These are phyloP conservation scores for Stictocephala bisonia DNA, from an alignment of 2,888 invertebrate genomes.

Conservation along the genomic window DNA sequence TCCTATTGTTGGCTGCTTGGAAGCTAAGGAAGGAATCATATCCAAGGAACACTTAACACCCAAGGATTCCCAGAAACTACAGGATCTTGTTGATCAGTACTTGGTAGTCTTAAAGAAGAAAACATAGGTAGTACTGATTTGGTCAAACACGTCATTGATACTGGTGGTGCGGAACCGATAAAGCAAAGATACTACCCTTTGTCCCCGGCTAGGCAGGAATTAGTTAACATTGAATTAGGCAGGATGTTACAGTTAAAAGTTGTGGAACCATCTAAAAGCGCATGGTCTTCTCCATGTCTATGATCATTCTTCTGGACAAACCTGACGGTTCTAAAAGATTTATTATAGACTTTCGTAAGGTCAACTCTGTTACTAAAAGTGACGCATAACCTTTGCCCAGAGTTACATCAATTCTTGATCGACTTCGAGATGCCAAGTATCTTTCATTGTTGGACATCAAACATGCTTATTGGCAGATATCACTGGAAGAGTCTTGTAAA, in stretches of 20 bases:
- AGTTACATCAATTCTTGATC: slow-evolving; percentile 48
- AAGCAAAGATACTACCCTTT: slow-evolving; percentile 18
- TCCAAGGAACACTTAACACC: too few relatives aligned
- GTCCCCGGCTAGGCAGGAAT: slow-evolving; percentile 46
- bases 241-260: slow-evolving; percentile 55
- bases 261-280: slow-evolving; percentile 55
- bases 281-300: slow-evolving; percentile 59
- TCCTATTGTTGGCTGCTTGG: too few relatives aligned
- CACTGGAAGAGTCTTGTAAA: slow-evolving; percentile 33
- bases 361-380: slow-evolving; percentile 52
- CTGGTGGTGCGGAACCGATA: too few relatives aligned
- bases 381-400: slow-evolving; percentile 54
- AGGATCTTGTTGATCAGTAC: too few relatives aligned
- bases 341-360: slow-evolving; percentile 50
- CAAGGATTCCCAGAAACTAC: too few relatives aligned
- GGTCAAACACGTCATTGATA: too few relatives aligned
- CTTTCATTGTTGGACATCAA: background rate
- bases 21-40: too few relatives aligned
- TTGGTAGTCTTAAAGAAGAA: too few relatives aligned
- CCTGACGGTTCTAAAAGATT: slow-evolving; percentile 51
- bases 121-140: too few relatives aligned
- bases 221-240: slow-evolving; percentile 54
- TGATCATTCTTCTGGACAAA: slow-evolving; percentile 56
- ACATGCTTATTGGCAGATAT: too few relatives aligned
- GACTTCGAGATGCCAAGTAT: slow-evolving; percentile 25